Percentiles rank a stretch among this genome's conserved stretches.
phyloP scores from a whole-genome alignment of 2,113 vertebrate genomes.

The Hydropotes inermis region DNA sequence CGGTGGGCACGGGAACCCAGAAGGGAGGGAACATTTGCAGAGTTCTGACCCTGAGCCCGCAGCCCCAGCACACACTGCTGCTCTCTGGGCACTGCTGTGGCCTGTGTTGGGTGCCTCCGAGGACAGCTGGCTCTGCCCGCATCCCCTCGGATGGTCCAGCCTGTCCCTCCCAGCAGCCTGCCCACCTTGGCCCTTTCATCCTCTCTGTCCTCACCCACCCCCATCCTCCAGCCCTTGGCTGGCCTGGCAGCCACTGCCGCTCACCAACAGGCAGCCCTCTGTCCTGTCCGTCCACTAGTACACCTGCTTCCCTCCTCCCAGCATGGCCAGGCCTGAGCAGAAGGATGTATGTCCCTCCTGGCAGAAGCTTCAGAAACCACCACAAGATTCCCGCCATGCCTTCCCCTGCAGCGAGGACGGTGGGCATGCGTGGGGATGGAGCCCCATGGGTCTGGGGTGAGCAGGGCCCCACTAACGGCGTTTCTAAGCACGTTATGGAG shows the following conservation, averaged over 20 bases:
- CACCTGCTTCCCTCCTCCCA: neutral
- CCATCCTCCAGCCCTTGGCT: neutral
- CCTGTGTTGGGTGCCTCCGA: fast-evolving
- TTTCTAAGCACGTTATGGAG: neutral
- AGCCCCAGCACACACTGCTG: neutral
- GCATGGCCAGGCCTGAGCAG: too few species aligned
- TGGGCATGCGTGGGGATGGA: fast-evolving
- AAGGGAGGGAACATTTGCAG: neutral
- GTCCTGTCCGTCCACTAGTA: fast-evolving
- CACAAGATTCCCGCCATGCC: fast-evolving
- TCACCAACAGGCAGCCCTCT: too few species aligned
- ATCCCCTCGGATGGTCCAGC: neutral
- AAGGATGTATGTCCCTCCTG: neutral
- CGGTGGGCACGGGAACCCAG: fast-evolving
- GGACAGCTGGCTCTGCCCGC: fast-evolving
- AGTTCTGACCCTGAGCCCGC: neutral
- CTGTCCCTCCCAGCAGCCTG: fast-evolving
- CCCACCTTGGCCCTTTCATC: too few species aligned
- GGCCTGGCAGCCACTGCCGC: neutral
- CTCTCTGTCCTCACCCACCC: neutral
- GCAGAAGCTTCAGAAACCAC: neutral
- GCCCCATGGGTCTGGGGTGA: neutral
- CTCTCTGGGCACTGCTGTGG: fast-evolving
- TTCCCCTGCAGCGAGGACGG: neutral
- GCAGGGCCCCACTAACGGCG: fast-evolving